These are phyloP conservation scores for Trichonephila inaurata DNA, from an alignment of 1,140 invertebrate species.

Conservation along the genomic window DNA sequence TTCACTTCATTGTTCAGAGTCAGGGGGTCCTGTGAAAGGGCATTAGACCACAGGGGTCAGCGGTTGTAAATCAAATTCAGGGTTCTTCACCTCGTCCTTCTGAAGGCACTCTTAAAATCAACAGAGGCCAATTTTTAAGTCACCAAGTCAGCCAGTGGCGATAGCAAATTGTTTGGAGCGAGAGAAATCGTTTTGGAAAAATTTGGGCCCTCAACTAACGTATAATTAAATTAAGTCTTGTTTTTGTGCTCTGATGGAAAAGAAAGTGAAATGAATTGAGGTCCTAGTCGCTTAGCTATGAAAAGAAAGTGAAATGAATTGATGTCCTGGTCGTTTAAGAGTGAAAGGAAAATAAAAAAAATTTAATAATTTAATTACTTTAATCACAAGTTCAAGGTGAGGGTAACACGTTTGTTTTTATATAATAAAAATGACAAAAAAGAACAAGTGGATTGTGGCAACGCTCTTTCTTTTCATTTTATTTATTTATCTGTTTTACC, in stretches of 20 bases:
- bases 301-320: neutral
- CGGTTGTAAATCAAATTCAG: slow-evolving; percentile 61
- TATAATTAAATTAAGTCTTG: slow-evolving; percentile 8
- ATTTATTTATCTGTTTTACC: no score
- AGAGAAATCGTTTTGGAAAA: slow-evolving; percentile 15
- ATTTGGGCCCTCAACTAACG: neutral
- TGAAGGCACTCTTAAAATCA: slow-evolving; percentile 6
- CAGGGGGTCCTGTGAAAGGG: slow-evolving; percentile 64
- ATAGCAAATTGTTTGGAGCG: neutral
- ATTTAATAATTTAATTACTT: no score
- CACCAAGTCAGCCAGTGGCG: slow-evolving; percentile 35
- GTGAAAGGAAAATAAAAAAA: neutral
- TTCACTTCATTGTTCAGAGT: slow-evolving; percentile 53
- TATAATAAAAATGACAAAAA: no score
- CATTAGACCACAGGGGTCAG: slow-evolving; percentile 54
- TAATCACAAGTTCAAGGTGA: no score
- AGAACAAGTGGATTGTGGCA: no score
- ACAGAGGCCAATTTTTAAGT: slow-evolving; percentile 55
- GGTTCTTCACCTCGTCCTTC: slow-evolving; percentile 22
- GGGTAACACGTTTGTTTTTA: no score
- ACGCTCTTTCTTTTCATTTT: no score
- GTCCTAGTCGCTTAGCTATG: neutral
- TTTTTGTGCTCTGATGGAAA: neutral
- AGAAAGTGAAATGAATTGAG: neutral
- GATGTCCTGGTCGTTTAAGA: neutral